A percentile compares a stretch with the other conserved stretches of the same genome.
Conservation (phyloP, 2,113 vertebrate species). For the Artemisiospiza belli region DNA sequence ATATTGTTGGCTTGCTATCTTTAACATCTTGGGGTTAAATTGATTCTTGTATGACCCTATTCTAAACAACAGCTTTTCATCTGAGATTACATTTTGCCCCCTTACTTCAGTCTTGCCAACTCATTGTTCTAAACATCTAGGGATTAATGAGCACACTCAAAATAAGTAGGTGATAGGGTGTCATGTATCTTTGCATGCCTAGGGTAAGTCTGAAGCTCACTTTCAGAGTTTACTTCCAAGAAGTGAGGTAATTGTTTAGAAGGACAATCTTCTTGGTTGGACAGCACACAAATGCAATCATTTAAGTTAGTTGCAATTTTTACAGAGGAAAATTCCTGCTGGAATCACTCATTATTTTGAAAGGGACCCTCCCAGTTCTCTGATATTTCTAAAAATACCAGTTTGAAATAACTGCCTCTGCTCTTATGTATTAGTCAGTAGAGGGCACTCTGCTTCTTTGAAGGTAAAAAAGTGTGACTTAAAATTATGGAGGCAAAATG, state of each 20-base stretch:
- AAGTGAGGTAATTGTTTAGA: constrained; percentile 33
- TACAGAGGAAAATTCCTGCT: background rate
- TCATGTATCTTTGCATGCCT: background rate
- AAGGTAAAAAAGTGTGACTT: background rate
- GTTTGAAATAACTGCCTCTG: background rate
- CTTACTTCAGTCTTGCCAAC: background rate
- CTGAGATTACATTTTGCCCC: background rate
- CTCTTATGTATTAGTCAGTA: background rate
- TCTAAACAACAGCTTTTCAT: background rate
- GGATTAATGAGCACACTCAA: background rate
- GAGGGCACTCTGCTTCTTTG: constrained; percentile 24
- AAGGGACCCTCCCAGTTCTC: constrained; percentile 2
- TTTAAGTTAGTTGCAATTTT: background rate
- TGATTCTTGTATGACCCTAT: background rate
- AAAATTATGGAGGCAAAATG: background rate
- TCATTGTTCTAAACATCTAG: background rate
- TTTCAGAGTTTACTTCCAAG: background rate
- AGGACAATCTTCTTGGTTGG: background rate
- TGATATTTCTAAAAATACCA: background rate
- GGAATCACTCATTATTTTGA: constrained; percentile 10
- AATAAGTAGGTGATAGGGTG: background rate
- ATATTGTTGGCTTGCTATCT: background rate
- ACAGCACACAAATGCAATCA: background rate
- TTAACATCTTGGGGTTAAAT: background rate
- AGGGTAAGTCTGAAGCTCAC: background rate